phyloP scores from a whole-genome alignment of 92 coral and sea anemone species.

The Palythoa heliodiscus region DNA sequence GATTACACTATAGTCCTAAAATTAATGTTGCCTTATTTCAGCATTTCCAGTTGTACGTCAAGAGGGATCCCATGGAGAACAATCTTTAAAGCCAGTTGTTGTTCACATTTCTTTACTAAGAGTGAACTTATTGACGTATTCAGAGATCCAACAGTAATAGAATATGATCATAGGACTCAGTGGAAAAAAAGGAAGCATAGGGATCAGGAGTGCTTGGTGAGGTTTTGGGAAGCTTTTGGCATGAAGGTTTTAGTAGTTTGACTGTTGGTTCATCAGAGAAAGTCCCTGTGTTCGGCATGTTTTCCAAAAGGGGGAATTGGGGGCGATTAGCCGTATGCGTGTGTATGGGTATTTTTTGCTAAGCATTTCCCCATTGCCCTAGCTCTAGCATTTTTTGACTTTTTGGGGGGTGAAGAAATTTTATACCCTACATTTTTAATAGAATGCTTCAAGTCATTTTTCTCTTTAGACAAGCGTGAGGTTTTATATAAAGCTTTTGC shows the following conservation, averaged over 20 bases:
- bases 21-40: not conserved
- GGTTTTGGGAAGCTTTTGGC: slow-evolving; percentile 32
- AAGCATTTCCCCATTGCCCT: slow-evolving; percentile 9
- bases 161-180: not conserved
- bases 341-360: not conserved
- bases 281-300: slow-evolving; percentile 36
- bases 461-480: slow-evolving; percentile 19
- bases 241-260: slow-evolving; percentile 30
- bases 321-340: not conserved
- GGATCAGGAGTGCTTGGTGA: slow-evolving; percentile 22
- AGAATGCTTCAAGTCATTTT: slow-evolving; percentile 16
- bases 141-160: not conserved
- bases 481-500: slow-evolving; percentile 9
- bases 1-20: too few species aligned
- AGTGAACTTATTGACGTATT: too few species aligned
- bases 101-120: not conserved
- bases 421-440: slow-evolving; percentile 1
- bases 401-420: not conserved
- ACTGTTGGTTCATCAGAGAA: slow-evolving; percentile 19
- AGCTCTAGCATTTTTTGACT: slow-evolving; percentile 16
- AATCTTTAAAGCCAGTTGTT: not conserved
- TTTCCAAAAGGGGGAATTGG: not conserved
- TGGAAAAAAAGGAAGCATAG: not conserved
- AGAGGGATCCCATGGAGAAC: not conserved
- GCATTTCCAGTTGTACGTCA: not conserved